Evolutionary conservation across 1,140 invertebrate species (phyloP).

Genomic region (Colletes gigas): DNA sequence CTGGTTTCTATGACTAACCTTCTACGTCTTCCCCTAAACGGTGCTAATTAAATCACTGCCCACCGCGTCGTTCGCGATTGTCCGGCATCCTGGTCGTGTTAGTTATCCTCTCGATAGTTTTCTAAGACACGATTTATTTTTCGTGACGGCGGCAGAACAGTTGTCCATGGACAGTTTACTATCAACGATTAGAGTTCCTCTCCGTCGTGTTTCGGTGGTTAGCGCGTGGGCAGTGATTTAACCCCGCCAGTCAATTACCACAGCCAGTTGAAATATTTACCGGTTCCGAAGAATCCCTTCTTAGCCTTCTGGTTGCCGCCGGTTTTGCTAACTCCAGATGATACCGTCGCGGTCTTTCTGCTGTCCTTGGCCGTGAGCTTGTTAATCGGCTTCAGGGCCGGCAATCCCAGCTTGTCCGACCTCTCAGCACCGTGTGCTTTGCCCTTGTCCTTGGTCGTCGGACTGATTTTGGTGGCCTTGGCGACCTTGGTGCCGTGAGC

Average conservation of each 20-base stretch:
- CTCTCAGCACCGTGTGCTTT: slow-evolving; percentile 60
- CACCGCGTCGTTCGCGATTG: slow-evolving; percentile 24
- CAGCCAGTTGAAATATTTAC: slow-evolving; percentile 86
- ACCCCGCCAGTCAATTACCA: slow-evolving; percentile 78
- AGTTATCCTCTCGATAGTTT: not conserved
- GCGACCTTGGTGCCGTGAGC: slow-evolving; percentile 86
- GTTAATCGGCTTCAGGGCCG: slow-evolving; percentile 78
- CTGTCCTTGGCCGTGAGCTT: slow-evolving; percentile 79
- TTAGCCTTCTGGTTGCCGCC: slow-evolving; percentile 83
- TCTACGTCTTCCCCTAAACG: slow-evolving; percentile 10
- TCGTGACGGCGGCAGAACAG: not conserved
- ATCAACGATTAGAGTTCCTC: not conserved
- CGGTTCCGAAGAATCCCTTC: slow-evolving; percentile 91
- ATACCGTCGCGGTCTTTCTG: slow-evolving; percentile 72
- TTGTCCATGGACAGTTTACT: not conserved
- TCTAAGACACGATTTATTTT: not conserved
- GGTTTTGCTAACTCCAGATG: slow-evolving; percentile 59
- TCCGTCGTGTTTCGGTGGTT: not conserved
- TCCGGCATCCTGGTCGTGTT: not conserved
- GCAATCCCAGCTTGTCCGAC: slow-evolving; percentile 68
- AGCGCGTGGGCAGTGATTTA: slow-evolving; percentile 58
- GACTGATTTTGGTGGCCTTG: slow-evolving; percentile 86
- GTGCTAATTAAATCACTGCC: slow-evolving; percentile 57
- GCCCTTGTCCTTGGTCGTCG: slow-evolving; percentile 70
- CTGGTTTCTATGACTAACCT: slow-evolving; percentile 28